These are phyloP conservation scores for Buphagus erythrorhynchus DNA, from an alignment of 2,797 vertebrate species.

Conservation along the genomic window DNA sequence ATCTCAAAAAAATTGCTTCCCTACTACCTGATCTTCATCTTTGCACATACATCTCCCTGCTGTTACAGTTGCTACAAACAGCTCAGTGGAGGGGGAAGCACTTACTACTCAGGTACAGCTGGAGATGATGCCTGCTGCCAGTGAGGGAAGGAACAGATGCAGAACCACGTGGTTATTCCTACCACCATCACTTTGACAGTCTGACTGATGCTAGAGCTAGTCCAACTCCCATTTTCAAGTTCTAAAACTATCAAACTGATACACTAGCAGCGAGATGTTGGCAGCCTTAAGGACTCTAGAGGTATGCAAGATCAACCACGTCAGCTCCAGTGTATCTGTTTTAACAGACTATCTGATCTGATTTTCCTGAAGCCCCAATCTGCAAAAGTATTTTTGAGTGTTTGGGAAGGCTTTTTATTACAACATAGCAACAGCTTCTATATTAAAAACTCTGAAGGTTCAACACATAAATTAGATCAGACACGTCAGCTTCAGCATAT, in stretches of 20 bases:
- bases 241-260: background rate
- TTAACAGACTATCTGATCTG: background rate
- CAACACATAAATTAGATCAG: background rate
- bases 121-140: background rate
- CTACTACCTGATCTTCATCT: background rate
- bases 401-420: background rate
- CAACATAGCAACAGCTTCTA: background rate
- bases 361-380: background rate
- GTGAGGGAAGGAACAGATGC: background rate
- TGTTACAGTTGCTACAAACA: background rate
- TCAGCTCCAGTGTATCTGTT: background rate
- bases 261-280: accelerated
- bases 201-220: background rate
- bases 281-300: background rate
- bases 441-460: background rate
- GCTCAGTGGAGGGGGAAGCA: background rate
- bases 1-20: background rate
- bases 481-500: background rate
- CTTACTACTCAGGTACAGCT: background rate
- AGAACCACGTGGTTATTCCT: background rate
- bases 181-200: background rate
- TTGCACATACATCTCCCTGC: background rate
- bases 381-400: background rate
- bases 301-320: background rate
- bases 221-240: background rate